Evolutionary conservation across 2,797 vertebrate genomes (phyloP), one percentile per base, ranked within the genome.

Genomic region (Lutjanus campechanus): DNA sequence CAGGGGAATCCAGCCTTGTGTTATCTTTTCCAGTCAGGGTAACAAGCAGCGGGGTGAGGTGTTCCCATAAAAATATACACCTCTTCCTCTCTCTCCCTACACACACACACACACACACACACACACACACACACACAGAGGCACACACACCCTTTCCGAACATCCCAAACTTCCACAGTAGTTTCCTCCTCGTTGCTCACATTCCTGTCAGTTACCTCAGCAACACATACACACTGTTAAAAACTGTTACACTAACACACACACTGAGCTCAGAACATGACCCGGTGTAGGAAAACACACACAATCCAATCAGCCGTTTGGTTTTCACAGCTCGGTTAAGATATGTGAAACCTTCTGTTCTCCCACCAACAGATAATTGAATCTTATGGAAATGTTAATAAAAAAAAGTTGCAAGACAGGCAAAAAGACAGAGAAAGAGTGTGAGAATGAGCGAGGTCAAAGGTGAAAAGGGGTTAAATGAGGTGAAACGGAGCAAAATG

Each of bases 11-110:
- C 84, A 84, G 77, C 36, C 76, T 73, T 44, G 60, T 93, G 88
- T 93, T 95, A 91, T 94, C 92, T 88, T 95, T 95, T 94, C 93
- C 92, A 94, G 85, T 90, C 86, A 81, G 83, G 81, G 87, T 84
- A 86, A 85, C 55, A 72, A 78, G 84, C 90, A 83, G 89, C 81
- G 62, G 92, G 91, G 66, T 90, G 89, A 95, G 88, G 88, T 93
- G 87, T 92, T 93, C 91, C 90, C 89, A 93, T 88, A 87, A 90
- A 93, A 94, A 93, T 91, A 94, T 88, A 89, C 91, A 93, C 85
- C 83, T 94, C 91, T 95, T 94, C 90, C 93, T 85, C 89, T 87
- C 69, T 40, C 55, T 49, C 16, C 59, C 46, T 47, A 50, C 75
- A 69, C 84, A 76, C 79, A 78, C 63, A 74, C 84, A 69, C 61